Evolutionary conservation across 2,888 invertebrate species (phyloP).

Genomic region (Caenorhabditis afra): DNA sequence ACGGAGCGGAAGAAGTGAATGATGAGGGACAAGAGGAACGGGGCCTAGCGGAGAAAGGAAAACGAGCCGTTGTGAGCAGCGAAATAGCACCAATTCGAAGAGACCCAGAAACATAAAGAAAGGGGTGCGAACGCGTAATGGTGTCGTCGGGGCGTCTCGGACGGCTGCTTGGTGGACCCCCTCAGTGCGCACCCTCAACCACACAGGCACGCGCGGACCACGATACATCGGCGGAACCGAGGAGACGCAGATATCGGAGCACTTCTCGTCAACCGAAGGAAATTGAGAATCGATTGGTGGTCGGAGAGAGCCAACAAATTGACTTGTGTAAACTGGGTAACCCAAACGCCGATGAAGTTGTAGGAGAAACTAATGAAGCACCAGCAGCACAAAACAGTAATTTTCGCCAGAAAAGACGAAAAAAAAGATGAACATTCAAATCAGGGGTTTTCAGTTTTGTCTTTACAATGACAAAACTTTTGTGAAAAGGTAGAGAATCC

Average conservation of each 20-base stretch:
- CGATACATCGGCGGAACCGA: neutral
- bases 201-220: neutral
- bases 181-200: neutral
- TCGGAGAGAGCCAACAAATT: too few relatives aligned
- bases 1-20: conserved; percentile 42
- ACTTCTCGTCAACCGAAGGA: neutral
- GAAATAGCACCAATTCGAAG: neutral
- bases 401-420: too few relatives aligned
- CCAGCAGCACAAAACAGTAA: too few relatives aligned
- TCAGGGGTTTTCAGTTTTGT: too few relatives aligned
- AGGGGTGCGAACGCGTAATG: conserved; percentile 31
- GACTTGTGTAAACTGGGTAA: neutral
- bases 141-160: conserved; percentile 8
- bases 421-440: too few relatives aligned
- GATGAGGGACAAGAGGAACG: conserved; percentile 9
- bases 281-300: too few relatives aligned
- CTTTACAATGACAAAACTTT: too few relatives aligned
- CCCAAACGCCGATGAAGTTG: too few relatives aligned
- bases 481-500: too few relatives aligned
- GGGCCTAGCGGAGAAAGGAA: neutral
- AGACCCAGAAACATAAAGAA: conserved; percentile 11
- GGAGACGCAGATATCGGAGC: conserved; percentile 5
- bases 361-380: too few relatives aligned
- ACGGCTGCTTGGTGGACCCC: neutral
- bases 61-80: too few relatives aligned